Conservation (phyloP, 2,797 vertebrate genomes). For the Spizella passerina region DNA sequence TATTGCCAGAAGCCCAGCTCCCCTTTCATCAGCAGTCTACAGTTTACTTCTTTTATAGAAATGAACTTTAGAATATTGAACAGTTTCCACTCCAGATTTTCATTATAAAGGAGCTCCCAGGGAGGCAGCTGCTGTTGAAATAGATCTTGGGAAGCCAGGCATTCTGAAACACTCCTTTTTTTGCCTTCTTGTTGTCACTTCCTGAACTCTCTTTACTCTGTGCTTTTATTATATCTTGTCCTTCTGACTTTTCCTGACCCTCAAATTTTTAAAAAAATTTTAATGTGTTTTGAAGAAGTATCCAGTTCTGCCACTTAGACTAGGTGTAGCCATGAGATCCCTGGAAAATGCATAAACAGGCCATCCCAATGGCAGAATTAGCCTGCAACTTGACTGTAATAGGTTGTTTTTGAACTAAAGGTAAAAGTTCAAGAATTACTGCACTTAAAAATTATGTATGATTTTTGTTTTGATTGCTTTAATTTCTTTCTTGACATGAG, state of each 20-base stretch:
- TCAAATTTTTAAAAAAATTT: neutral
- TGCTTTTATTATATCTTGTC: neutral
- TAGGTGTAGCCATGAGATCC: neutral
- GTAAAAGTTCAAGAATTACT: neutral
- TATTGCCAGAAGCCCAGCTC: neutral
- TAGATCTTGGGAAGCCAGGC: neutral
- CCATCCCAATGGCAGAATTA: neutral
- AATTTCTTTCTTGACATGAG: neutral
- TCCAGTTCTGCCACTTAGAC: neutral
- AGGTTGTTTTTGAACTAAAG: neutral
- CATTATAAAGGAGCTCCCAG: conserved; percentile 20
- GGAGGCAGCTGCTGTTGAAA: conserved; percentile 13
- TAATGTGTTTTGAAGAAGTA: neutral
- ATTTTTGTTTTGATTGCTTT: neutral
- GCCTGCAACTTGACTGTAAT: neutral
- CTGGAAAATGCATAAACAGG: neutral
- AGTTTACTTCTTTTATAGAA: conserved; percentile 18
- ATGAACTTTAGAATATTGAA: conserved; percentile 31
- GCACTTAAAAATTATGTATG: neutral
- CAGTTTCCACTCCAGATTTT: conserved; percentile 10
- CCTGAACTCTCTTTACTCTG: neutral
- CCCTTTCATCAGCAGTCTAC: neutral
- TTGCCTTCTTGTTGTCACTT: neutral
- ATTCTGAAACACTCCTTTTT: neutral
- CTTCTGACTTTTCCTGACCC: neutral